These are phyloP conservation scores for Isotomurus palustris DNA, from an alignment of 2,888 invertebrate genomes.

Conservation along the genomic window DNA sequence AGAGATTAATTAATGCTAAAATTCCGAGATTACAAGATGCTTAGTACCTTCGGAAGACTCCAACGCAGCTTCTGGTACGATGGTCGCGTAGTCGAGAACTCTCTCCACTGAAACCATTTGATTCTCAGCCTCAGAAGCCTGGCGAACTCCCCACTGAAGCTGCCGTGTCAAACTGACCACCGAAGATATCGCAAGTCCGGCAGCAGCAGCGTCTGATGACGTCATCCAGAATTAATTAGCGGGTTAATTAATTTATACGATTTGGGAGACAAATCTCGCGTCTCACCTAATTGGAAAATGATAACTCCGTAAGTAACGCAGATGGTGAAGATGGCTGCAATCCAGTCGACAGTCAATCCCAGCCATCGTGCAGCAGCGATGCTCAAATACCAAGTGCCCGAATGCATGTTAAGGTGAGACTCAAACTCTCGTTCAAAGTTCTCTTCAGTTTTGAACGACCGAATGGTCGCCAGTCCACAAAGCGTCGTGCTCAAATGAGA, in stretches of 20 bases:
- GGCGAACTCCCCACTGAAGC: slow-evolving; percentile 55
- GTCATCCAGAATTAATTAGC: background rate
- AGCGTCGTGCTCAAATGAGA: slow-evolving; percentile 45
- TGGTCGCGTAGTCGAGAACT: slow-evolving; percentile 52
- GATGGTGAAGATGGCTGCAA: slow-evolving; percentile 80
- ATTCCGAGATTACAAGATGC: background rate
- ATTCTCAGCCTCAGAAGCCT: slow-evolving; percentile 63
- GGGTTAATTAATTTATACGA: background rate
- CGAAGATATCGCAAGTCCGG: slow-evolving; percentile 69
- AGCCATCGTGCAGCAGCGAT: slow-evolving; percentile 86
- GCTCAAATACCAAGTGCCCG: slow-evolving; percentile 77
- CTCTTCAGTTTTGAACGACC: slow-evolving; percentile 78
- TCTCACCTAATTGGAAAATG: slow-evolving; percentile 54
- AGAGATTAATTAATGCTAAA: background rate
- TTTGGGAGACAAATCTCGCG: background rate
- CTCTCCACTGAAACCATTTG: slow-evolving; percentile 51
- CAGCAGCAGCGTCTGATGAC: slow-evolving; percentile 51
- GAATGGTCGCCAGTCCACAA: slow-evolving; percentile 47
- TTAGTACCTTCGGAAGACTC: slow-evolving; percentile 42
- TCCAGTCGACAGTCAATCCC: slow-evolving; percentile 66
- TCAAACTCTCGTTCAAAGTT: slow-evolving; percentile 74
- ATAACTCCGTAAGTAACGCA: slow-evolving; percentile 82
- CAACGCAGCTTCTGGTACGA: slow-evolving; percentile 51
- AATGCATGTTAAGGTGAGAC: slow-evolving; percentile 58
- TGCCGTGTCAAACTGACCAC: slow-evolving; percentile 67